Evolutionary conservation across 2,888 invertebrate species (phyloP).

Genomic region (Zaprionus lineosus): DNA sequence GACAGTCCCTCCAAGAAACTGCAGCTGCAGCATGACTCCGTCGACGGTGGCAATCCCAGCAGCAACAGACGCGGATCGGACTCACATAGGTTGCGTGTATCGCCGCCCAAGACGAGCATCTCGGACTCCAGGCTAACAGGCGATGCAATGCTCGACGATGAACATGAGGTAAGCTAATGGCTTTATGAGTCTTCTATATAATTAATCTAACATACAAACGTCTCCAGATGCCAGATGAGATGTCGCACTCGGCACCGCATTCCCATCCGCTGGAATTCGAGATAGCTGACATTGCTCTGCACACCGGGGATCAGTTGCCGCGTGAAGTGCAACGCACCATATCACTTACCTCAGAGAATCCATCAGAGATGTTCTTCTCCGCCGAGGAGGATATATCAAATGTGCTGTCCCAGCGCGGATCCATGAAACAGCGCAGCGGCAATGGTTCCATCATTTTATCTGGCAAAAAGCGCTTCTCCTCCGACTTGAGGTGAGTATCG

Average conservation of each 20-base stretch:
- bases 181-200: not conserved
- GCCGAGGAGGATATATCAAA: conserved; percentile 92
- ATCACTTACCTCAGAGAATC: conserved; percentile 94
- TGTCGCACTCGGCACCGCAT: conserved; percentile 83
- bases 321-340: conserved; percentile 88
- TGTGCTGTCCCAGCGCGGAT: conserved; percentile 80
- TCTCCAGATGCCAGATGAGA: conserved; percentile 81
- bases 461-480: conserved; percentile 82
- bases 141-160: conserved; percentile 85
- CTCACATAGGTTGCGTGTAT: conserved; percentile 83
- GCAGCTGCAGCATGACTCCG: conserved; percentile 81
- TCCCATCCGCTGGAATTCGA: conserved; percentile 82
- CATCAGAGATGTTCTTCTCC: conserved; percentile 95
- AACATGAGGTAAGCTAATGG: conserved; percentile 82
- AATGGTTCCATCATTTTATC: conserved; percentile 80
- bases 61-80: conserved; percentile 85
- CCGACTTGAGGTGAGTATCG: conserved; percentile 80
- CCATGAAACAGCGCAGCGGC: conserved; percentile 80
- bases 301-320: conserved; percentile 79
- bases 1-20: conserved; percentile 85
- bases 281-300: conserved; percentile 81
- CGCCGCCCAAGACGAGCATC: conserved; percentile 91
- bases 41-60: conserved; percentile 82
- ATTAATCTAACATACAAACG: not conserved
- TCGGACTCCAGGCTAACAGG: conserved; percentile 93